These are phyloP conservation scores for Euthynnus affinis DNA, from an alignment of 2,797 vertebrate species.

Conservation along the genomic window DNA sequence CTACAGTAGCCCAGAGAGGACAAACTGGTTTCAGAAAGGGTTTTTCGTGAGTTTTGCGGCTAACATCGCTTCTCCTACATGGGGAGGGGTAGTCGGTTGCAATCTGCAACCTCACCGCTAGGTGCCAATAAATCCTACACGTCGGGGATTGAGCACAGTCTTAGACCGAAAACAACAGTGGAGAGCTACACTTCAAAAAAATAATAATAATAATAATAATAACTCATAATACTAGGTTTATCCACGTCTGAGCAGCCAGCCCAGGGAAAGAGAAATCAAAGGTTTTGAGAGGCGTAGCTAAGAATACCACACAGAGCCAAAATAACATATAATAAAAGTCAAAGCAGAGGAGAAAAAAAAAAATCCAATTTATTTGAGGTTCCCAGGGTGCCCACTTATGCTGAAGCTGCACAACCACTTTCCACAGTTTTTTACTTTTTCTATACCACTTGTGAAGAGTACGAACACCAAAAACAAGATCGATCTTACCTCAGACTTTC, in stretches of 20 bases:
- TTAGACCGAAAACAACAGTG: no score
- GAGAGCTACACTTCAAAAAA: no score
- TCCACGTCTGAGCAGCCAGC: not conserved
- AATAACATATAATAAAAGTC: constrained; percentile 20
- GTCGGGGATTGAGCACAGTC: no score
- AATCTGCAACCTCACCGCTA: no score
- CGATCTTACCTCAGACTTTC: not conserved
- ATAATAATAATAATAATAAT: not conserved
- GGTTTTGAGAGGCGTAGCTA: not conserved
- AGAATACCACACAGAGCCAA: constrained; percentile 15
- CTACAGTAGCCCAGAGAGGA: no score
- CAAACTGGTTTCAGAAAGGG: no score
- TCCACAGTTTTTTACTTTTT: not conserved
- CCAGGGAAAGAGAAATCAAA: not conserved
- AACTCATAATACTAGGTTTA: not conserved
- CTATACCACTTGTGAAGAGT: not conserved
- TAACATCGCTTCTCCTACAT: no score
- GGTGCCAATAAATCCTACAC: no score
- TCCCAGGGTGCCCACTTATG: constrained; percentile 1
- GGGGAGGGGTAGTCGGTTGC: no score
- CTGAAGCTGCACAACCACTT: not conserved
- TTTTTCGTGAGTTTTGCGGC: no score
- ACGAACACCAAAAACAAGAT: not conserved
- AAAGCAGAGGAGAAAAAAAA: not conserved
- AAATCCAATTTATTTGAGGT: constrained; percentile 6